Evolutionary conservation across 2,113 vertebrate species (phyloP), one percentile per base, ranked within the genome.

Genomic region (Grammomys surdaster): DNA sequence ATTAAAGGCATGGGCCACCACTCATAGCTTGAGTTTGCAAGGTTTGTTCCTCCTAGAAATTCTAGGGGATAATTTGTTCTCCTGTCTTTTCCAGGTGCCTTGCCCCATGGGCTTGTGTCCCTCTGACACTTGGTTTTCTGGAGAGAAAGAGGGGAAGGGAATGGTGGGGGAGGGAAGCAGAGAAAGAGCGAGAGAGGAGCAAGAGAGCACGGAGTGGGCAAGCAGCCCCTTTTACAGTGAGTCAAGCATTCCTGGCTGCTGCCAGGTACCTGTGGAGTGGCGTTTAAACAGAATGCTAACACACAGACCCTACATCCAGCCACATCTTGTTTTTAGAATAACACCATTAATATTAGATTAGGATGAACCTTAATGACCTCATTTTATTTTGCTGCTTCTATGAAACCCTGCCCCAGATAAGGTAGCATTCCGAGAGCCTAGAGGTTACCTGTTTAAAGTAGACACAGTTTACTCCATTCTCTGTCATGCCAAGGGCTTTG

Each of bases 401-500:
- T 40, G 28, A 89, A n/a, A 19, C 58, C 31, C 31, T 2, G 12
- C 58, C 46, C 81, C 33, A 48, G 33, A 9, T 28, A 58, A 85
- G 70, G 56, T 13, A 33, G n/a, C 75, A 31, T 48, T 77, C 43
- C 31, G 26, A 31, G 75, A 48, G 13, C 46, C 75, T 48, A 4
- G 75, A 8, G 24, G 3, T 56, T 65, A 1, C 20, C 63, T 20
- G 33, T 72, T 73, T 54, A 3, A 40, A 58, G 69, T 26, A 20
- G 43, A 36, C 14, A 10, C 48, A 0, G 1, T 33, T 40, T 54
- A 11, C 10, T 36, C 40, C 5, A 0, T 14, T 6, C 63, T 33
- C 26, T 40, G 76, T 26, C 48, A 11, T 11, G 22, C 63, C 43
- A 2, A 0, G 2, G 48, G 14, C 48, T 1, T 12, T 36, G 14